Conservation (phyloP, 2,888 invertebrate genomes). For the Eledone cirrhosa region DNA sequence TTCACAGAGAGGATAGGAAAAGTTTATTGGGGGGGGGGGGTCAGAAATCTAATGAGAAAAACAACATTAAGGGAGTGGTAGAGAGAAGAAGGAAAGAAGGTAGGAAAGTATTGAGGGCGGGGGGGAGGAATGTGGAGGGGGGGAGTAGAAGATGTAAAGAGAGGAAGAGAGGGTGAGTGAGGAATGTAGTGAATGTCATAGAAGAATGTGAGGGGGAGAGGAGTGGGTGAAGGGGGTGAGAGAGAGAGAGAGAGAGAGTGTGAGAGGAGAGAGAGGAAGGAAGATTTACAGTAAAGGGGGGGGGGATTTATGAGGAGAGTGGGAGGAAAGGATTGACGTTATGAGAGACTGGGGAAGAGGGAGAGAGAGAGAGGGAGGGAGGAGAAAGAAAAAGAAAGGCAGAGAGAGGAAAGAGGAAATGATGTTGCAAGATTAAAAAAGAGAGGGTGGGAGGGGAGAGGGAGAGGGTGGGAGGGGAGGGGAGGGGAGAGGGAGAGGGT, state of each 20-base stretch:
- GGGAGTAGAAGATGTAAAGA: too few species aligned
- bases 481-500: not conserved
- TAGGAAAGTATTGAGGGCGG: not conserved
- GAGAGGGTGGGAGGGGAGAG: not conserved
- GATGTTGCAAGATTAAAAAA: too few species aligned
- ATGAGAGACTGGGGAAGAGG: not conserved
- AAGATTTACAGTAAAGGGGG: not conserved
- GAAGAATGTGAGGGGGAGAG: not conserved
- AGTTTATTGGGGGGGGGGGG: too few species aligned
- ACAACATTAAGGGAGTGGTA: not conserved
- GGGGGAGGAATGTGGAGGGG: not conserved
- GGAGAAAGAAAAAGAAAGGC: not conserved
- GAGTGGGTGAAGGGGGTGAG: too few species aligned
- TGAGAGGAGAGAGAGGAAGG: not conserved
- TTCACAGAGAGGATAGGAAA: too few species aligned
- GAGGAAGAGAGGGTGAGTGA: not conserved
- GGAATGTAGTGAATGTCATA: not conserved
- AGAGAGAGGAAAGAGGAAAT: not conserved
- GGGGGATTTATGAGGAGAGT: not conserved
- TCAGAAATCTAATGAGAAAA: too few species aligned
- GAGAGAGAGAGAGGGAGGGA: not conserved
- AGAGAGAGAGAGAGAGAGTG: not conserved
- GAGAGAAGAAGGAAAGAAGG: not conserved
- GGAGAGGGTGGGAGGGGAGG: not conserved
- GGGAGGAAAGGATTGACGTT: not conserved